phyloP scores from a whole-genome alignment of 2,888 invertebrate genomes.

The Chrysolina americana region DNA sequence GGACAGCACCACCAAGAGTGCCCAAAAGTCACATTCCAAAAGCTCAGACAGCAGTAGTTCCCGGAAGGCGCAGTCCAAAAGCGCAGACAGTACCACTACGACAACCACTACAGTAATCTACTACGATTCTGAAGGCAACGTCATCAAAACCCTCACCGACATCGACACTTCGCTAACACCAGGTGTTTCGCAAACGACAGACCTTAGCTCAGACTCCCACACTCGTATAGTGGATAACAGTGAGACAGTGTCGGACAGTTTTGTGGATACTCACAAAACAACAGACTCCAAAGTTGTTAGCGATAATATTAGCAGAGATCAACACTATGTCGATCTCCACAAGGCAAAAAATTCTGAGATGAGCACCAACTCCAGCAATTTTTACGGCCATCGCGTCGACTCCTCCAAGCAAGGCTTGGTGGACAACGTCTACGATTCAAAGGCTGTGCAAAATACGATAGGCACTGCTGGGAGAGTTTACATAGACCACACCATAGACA shows the following conservation, averaged over 20 bases:
- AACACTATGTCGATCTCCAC: conserved; percentile 14
- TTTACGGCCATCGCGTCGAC: conserved; percentile 64
- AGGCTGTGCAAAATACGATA: conserved; percentile 66
- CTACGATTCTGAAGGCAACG: conserved; percentile 67
- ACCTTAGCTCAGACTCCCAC: conserved; percentile 5
- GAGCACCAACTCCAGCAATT: conserved; percentile 61
- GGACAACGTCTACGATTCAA: conserved; percentile 65
- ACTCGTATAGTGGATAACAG: conserved; percentile 17
- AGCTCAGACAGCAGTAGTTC: not conserved
- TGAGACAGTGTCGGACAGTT: not conserved
- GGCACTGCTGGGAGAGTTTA: conserved; percentile 69
- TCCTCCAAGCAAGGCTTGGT: conserved; percentile 59
- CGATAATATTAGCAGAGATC: too few species aligned
- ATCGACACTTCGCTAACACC: conserved; percentile 58
- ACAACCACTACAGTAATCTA: conserved; percentile 65
- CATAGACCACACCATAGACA: conserved; percentile 69
- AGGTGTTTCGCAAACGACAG: conserved; percentile 24
- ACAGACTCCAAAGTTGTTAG: too few species aligned
- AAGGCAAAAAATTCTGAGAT: conserved; percentile 59
- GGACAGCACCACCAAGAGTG: too few species aligned
- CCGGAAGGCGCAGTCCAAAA: conserved; percentile 31
- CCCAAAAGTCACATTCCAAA: too few species aligned
- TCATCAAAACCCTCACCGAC: conserved; percentile 63
- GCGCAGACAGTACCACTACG: conserved; percentile 49
- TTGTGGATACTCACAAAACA: too few species aligned